A percentile compares a stretch with the other conserved stretches of the same genome.
Evolutionary conservation across 2,113 vertebrate genomes (phyloP).

Genomic region (Phycodurus eques): DNA sequence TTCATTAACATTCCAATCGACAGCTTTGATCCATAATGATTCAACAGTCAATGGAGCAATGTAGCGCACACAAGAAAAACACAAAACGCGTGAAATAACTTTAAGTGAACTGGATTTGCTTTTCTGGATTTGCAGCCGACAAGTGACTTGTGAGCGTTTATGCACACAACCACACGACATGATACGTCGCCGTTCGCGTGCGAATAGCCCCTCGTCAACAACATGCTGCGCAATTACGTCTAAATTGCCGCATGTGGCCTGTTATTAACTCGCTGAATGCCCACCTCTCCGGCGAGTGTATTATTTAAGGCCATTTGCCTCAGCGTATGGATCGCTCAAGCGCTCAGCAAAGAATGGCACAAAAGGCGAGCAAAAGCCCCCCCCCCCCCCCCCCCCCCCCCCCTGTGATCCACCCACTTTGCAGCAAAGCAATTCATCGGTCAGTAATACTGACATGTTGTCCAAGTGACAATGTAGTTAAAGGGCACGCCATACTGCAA

Average conservation of each 20-base stretch:
- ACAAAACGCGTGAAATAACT: background rate
- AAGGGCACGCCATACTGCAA: background rate
- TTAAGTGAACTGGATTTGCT: background rate
- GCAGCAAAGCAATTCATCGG: background rate
- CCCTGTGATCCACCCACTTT: background rate
- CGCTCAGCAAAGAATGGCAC: background rate
- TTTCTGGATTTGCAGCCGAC: background rate
- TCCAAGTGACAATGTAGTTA: background rate
- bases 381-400: background rate
- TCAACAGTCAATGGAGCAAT: background rate
- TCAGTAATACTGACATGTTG: background rate
- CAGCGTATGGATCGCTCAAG: conserved; percentile 2
- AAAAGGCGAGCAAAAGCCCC: background rate
- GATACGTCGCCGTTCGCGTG: background rate
- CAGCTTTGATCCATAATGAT: background rate
- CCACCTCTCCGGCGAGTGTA: background rate
- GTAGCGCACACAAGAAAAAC: background rate
- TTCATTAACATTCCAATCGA: background rate
- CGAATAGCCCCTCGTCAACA: conserved; percentile 5
- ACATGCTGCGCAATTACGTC: conserved; percentile 3
- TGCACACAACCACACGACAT: background rate
- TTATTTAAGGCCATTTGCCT: conserved; percentile 8
- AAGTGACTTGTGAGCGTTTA: background rate
- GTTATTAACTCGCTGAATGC: conserved; percentile 12
- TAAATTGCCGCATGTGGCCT: background rate